Evolutionary conservation across 2,113 vertebrate genomes (phyloP), one percentile per base, ranked within the genome.

Genomic region (Aphyosemion australe): DNA sequence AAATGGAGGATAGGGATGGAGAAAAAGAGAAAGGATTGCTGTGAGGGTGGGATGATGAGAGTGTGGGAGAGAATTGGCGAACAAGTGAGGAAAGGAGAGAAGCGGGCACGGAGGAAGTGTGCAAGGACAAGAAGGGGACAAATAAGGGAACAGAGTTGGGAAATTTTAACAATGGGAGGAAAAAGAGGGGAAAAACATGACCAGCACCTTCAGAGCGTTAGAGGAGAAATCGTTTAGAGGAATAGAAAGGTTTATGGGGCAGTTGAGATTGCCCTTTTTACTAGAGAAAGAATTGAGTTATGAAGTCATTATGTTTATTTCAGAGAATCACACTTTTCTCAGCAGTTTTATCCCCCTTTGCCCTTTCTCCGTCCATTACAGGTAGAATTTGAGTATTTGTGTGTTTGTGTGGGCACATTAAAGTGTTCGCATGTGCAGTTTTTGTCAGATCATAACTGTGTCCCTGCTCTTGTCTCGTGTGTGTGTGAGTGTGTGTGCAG

Each of bases 1-100:
- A 91, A 90, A 85, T 86, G 66, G 87, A 83, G 87, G 82, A 76
- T 78, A 65, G 78, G 69, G 58, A 80, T 78, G 61, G 81, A 82
- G 46, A 71, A 66, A 45, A 78, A 66, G 74, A 74, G 73, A 80
- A 70, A 66, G 82, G 63, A 85, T 72, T 52, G 80, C 80, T 86
- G 76, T 72, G 67, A 86, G 76, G 80, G 74, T 74, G 75, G 76
- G 70, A 80, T 76, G 74, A 75, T 76, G 78, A 82, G 76, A 73
- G 70, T 75, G 72, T 49, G 72, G 72, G 54, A 73, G 72, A 78
- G 74, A 80, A 79, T 76, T 58, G 60, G 46, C 10, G 49, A 74
- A 77, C 54, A 72, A 77, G 78, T 63, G 69, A 83, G 61, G 53
- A 49, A 77, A 73, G 65, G 52, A 65, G 26, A 52, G 47, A 74